Base-by-base conservation (phyloP, 2,888 invertebrate species). In the Dicyrtomina minuta region DNA sequence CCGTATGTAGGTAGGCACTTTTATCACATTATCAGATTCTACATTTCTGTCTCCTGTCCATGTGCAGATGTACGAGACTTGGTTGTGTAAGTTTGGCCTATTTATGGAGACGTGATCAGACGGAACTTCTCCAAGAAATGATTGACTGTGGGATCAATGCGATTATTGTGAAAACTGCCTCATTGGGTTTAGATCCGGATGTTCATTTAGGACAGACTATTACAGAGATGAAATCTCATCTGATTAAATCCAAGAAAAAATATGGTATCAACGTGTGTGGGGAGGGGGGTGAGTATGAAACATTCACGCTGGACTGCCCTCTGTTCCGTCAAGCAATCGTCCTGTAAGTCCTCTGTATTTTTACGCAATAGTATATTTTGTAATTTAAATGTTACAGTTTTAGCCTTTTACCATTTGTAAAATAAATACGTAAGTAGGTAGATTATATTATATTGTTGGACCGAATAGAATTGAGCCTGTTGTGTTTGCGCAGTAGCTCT, bases 251-350 rank as follows among this genome's bases (percentile, higher is more conserved):
- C 90, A 90, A 92, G 80, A 90, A 92, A 81, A 93, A 96, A 83
- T 99, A 93, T 83, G 96, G 95, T 65, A 85, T 96, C 74, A 94
- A 96, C 84, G 89, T 96, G 51, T 97, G 96, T 83, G 99, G 99
- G 22, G 99, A 99, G 84, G 99, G 99, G 58, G 99, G 99, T 65
- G 99, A 99, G 83, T 99, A 96, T 82, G 99, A 99, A 84, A 95
- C 97, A 39, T 92, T 99, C 82, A 96, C 96, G 8, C 84, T 97
- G 72, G 96, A 99, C 85, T 98, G 98, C 83, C 97, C 98, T 6
- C 85, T 99, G 72, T 98, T 96, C 84, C 90, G 88, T 81, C 93
- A 93, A 83, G 88, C 88, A 81, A 89, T 97, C 83, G 87, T 91
- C 77, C 87, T 96, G 94, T 95, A 85, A 90, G 92, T n/a, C n/a